A percentile compares a stretch with the other conserved stretches of the same genome.
phyloP scores from a whole-genome alignment of 2,888 invertebrate genomes.

The Abrostola triplasia region DNA sequence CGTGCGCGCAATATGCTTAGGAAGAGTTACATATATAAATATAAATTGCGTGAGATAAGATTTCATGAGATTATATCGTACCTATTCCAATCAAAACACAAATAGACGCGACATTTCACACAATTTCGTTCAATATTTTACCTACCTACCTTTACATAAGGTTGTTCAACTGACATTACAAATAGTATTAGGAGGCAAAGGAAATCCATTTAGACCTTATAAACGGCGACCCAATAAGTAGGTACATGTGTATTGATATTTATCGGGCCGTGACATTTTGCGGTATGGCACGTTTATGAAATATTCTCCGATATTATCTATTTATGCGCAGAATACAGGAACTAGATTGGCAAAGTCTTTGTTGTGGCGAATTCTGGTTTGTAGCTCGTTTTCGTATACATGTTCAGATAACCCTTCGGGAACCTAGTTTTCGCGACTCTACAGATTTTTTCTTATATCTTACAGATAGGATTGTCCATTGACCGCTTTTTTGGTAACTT shows the following conservation, averaged over 20 bases:
- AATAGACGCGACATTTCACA: constrained; percentile 4
- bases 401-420: background rate
- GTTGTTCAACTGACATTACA: constrained; percentile 28
- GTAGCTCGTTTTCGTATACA: constrained; percentile 12
- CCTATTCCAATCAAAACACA: background rate
- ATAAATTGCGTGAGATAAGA: too few relatives aligned
- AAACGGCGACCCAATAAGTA: constrained; percentile 46
- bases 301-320: constrained; percentile 31
- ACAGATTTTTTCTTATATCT: background rate
- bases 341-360: constrained; percentile 26
- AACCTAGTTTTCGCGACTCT: background rate
- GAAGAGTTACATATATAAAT: too few relatives aligned
- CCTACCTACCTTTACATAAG: constrained; percentile 16
- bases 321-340: constrained; percentile 13
- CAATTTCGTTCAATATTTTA: constrained; percentile 11
- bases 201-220: constrained; percentile 48
- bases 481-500: background rate
- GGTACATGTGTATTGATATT: constrained; percentile 46
- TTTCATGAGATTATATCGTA: too few relatives aligned
- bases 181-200: constrained; percentile 47
- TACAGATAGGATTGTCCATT: background rate
- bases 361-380: constrained; percentile 2
- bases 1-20: too few relatives aligned
- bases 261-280: constrained; percentile 40
- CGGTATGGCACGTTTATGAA: constrained; percentile 26